Evolutionary conservation across 2,888 invertebrate genomes (phyloP).

Genomic region (Drosophila diplacantha): DNA sequence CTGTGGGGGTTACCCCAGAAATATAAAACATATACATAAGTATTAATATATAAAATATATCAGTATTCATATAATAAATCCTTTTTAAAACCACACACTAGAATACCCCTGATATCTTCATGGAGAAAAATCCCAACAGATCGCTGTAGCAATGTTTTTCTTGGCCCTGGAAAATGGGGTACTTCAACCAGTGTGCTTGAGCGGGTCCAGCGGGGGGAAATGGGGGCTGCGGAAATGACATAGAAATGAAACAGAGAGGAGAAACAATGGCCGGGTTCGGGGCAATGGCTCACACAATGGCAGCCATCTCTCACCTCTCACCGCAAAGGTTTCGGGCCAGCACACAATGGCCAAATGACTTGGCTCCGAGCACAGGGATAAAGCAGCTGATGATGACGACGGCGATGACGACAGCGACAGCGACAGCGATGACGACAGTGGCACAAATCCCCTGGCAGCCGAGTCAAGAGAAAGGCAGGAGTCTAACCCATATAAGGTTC

Average conservation of each 20-base stretch:
- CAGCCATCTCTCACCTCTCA: slow-evolving; percentile 30
- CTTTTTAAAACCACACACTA: neutral
- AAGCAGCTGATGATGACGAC: slow-evolving; percentile 14
- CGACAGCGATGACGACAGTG: slow-evolving; percentile 29
- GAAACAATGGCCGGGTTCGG: slow-evolving; percentile 55
- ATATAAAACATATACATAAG: no score
- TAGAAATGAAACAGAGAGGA: slow-evolving; percentile 71
- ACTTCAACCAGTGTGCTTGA: slow-evolving; percentile 16
- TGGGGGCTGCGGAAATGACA: slow-evolving; percentile 61
- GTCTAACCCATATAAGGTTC: slow-evolving; percentile 18
- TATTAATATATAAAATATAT: no score
- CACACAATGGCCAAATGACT: slow-evolving; percentile 46
- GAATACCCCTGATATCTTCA: neutral
- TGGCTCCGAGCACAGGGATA: slow-evolving; percentile 25
- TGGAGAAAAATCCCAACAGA: neutral
- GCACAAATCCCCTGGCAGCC: slow-evolving; percentile 21
- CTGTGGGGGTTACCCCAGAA: neutral
- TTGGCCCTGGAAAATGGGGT: neutral
- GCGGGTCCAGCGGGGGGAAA: neutral
- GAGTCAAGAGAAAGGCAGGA: neutral
- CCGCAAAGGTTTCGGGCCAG: slow-evolving; percentile 43
- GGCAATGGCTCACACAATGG: slow-evolving; percentile 24
- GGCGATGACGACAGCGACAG: slow-evolving; percentile 19
- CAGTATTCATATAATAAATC: no score
- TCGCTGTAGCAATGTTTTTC: neutral